Evolutionary conservation across 37 sponge, comb jelly and placozoan species (phyloP).

Genomic region (Dysidea cf. avara): DNA sequence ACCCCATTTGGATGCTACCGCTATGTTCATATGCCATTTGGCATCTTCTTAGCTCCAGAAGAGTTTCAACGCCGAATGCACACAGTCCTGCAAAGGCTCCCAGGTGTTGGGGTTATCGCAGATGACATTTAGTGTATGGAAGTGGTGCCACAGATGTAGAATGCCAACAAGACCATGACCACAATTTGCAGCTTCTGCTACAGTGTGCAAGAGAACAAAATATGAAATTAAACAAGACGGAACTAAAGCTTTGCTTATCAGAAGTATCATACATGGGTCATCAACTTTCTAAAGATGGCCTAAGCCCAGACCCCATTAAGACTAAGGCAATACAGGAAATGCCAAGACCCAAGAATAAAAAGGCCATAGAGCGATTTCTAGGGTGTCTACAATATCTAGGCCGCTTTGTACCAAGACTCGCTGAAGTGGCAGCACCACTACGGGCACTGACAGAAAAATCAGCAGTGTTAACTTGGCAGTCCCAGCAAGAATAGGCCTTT

Average conservation of each 20-base stretch:
- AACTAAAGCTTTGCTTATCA: not conserved
- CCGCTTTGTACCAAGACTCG: too few relatives aligned
- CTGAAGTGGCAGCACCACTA: not conserved
- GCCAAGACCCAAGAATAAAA: too few relatives aligned
- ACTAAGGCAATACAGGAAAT: conserved; percentile 7
- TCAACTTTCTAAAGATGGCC: not conserved
- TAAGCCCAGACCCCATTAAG: conserved; percentile 7
- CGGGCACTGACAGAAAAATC: not conserved
- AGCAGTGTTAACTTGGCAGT: too few relatives aligned
- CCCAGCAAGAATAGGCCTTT: too few relatives aligned
- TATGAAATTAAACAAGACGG: conserved; percentile 1
- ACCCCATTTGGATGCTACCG: conserved; percentile 18
- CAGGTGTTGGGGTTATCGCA: conserved; percentile 19
- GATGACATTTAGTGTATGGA: conserved; percentile 40
- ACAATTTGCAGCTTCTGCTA: conserved; percentile 4
- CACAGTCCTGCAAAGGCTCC: conserved; percentile 9
- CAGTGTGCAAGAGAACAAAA: conserved; percentile 2
- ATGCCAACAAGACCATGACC: not conserved
- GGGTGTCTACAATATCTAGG: too few relatives aligned
- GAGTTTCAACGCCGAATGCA: conserved; percentile 28
- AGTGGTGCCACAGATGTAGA: conserved; percentile 19
- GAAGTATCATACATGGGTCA: conserved; percentile 1
- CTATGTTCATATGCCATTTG: conserved; percentile 21
- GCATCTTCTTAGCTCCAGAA: conserved; percentile 28
- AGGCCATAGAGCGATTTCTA: too few relatives aligned